Evolutionary conservation across 2,888 invertebrate species (phyloP).

Genomic region (Brachyptera putata): DNA sequence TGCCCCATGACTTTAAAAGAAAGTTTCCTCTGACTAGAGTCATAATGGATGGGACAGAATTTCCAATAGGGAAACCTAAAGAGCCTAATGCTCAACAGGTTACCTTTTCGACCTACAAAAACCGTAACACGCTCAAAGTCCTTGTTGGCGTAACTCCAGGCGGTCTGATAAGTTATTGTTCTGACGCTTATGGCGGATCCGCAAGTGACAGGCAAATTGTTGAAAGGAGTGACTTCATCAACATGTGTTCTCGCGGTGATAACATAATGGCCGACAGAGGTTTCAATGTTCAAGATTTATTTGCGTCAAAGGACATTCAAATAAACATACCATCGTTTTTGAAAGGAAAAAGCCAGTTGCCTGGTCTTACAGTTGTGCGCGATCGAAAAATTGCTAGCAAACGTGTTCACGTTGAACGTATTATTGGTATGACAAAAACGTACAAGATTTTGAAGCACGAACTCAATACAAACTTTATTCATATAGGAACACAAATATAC

Average conservation of each 20-base stretch:
- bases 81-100: slow-evolving; percentile 31
- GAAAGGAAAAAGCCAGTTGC: slow-evolving; percentile 26
- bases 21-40: slow-evolving; percentile 32
- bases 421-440: slow-evolving; percentile 32
- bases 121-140: slow-evolving; percentile 34
- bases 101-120: slow-evolving; percentile 32
- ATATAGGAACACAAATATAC: slow-evolving; percentile 27
- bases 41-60: slow-evolving; percentile 31
- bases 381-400: slow-evolving; percentile 33
- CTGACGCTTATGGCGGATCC: slow-evolving; percentile 34
- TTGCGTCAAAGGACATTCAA: slow-evolving; percentile 31
- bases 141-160: slow-evolving; percentile 33
- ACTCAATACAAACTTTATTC: slow-evolving; percentile 20
- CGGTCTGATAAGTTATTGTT: slow-evolving; percentile 32
- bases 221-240: slow-evolving; percentile 32
- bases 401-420: slow-evolving; percentile 32
- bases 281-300: slow-evolving; percentile 35
- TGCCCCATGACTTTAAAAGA: slow-evolving; percentile 33
- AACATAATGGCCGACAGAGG: slow-evolving; percentile 36
- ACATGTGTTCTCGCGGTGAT: slow-evolving; percentile 33
- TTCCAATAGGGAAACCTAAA: slow-evolving; percentile 10
- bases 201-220: slow-evolving; percentile 36
- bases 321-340: slow-evolving; percentile 32
- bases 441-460: slow-evolving; percentile 28
- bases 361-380: slow-evolving; percentile 27